Evolutionary conservation across 2,888 invertebrate genomes (phyloP), one percentile per base, ranked within the genome.

Genomic region (Psylliodes chrysocephalus): DNA sequence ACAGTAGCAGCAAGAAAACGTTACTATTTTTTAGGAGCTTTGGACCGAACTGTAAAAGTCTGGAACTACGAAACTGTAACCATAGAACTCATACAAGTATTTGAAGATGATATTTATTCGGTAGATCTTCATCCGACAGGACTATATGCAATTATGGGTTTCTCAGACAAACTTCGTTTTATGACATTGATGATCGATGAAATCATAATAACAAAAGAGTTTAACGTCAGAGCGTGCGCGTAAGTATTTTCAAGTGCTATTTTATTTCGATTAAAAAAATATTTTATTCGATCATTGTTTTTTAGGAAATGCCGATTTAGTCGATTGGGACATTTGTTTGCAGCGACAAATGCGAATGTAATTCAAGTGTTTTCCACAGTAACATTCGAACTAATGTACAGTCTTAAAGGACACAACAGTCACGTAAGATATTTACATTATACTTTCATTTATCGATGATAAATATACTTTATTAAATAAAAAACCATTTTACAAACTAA

Each of bases 1-100:
- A n/a, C n/a, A n/a, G n/a, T n/a, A n/a, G n/a, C n/a, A n/a, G n/a
- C n/a, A n/a, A n/a, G n/a, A n/a, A n/a, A n/a, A n/a, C n/a, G n/a
- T n/a, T n/a, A n/a, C n/a, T 83, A 28, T 25, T 12, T 62, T 71
- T 57, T 44, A 77, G 92, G 92, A 44, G 87, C 88, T 66, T 84
- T 87, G 49, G 97, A 97, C 80, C 89, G 93, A 71, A 94, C 93
- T 33, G 88, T 97, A 51, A 87, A 95, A 55, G 87, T 97, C 46
- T 97, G 97, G 96, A 94, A 97, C 79, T 96, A 94, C 78, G 91
- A 94, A 82, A 91, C 90, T 0, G 90, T 91, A 78, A 91, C 86
- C 47, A 84, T 95, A 53, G 92, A 78, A 54, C 52, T 78, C 52
- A 66, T 71, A 1, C 77, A 94, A 77, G 88, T 91, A 71, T 96